Evolutionary conservation across 2,113 vertebrate species (phyloP).

Genomic region (Greenwoodochromis staneri): DNA sequence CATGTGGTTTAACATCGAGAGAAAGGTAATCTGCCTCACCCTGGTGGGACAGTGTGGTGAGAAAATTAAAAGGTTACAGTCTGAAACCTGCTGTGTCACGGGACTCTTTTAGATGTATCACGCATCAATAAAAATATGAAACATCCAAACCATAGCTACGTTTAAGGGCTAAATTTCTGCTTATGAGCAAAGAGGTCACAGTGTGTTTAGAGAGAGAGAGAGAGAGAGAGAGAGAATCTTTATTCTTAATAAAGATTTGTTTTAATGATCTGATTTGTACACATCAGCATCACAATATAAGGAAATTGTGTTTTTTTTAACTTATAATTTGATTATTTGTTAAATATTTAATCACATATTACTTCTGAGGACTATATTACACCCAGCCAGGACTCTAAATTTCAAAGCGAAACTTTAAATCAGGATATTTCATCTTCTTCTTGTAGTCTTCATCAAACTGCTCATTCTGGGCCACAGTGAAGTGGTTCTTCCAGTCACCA

Average conservation of each 20-base stretch:
- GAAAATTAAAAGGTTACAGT: neutral
- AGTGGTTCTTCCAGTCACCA: slow-evolving; percentile 52
- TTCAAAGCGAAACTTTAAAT: slow-evolving; percentile 37
- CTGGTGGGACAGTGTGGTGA: neutral
- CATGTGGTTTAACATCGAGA: fast-evolving
- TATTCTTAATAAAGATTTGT: neutral
- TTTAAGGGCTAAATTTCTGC: neutral
- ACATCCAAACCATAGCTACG: neutral
- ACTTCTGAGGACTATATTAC: neutral
- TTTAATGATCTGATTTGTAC: neutral
- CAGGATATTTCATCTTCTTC: slow-evolving; percentile 55
- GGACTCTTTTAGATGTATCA: fast-evolving
- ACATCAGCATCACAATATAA: neutral
- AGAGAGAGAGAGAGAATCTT: neutral
- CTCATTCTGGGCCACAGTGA: slow-evolving; percentile 66
- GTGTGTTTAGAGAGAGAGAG: neutral
- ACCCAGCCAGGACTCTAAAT: slow-evolving; percentile 10
- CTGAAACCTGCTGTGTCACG: neutral
- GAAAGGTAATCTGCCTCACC: neutral
- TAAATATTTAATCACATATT: neutral
- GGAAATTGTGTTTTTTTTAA: neutral
- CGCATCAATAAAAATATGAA: neutral
- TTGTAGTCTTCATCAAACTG: slow-evolving; percentile 64
- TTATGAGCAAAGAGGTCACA: neutral
- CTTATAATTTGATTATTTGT: neutral